Conservation (phyloP, 2,888 invertebrate genomes). For the Metopia argyrocephala region DNA sequence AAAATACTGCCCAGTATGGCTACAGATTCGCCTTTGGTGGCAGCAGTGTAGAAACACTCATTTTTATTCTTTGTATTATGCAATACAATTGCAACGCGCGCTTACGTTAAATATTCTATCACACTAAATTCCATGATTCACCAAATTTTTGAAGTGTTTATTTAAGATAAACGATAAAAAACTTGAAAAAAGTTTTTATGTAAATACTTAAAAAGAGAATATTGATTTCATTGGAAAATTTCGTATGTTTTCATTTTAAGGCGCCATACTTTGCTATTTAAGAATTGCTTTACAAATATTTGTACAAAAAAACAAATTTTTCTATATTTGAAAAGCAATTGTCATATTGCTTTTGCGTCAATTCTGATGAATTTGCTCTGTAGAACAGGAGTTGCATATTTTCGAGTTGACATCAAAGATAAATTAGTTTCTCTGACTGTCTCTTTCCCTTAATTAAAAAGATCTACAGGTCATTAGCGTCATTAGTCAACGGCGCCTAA, state of each 20-base stretch:
- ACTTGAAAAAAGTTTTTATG: neutral
- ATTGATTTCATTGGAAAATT: neutral
- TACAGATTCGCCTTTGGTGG: neutral
- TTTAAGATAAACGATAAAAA: neutral
- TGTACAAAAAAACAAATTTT: neutral
- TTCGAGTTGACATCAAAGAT: neutral
- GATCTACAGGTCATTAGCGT: neutral
- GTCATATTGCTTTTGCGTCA: no score
- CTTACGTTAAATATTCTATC: neutral
- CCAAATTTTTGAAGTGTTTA: neutral
- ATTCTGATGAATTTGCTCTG: neutral
- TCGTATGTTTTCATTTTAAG: neutral
- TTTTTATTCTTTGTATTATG: neutral
- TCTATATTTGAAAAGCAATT: neutral
- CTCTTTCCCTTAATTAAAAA: neutral
- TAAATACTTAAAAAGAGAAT: slow-evolving; percentile 7
- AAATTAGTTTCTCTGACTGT: neutral
- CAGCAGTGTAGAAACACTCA: slow-evolving; percentile 20
- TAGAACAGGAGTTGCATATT: neutral
- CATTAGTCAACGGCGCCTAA: neutral
- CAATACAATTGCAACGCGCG: slow-evolving; percentile 34
- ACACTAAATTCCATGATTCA: neutral
- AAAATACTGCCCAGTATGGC: no score
- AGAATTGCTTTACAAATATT: no score
- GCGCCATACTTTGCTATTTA: slow-evolving; percentile 23